Conservation (phyloP, 2,113 vertebrate species). For the Ellobius talpinus region DNA sequence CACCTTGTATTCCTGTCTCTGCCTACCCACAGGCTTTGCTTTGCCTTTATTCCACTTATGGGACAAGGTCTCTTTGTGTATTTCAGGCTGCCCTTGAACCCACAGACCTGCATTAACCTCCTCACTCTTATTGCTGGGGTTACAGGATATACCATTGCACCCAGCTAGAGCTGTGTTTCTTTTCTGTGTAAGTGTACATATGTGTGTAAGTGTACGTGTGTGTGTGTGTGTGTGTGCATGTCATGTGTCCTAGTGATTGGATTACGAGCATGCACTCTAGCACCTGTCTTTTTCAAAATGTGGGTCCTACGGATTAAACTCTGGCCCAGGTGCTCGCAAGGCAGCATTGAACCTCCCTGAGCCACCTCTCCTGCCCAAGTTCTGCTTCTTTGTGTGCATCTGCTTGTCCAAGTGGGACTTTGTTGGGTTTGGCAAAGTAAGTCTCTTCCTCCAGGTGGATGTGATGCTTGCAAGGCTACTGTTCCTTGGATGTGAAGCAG, state of each 20-base stretch:
- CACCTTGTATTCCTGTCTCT: not conserved
- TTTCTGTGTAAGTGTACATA: not conserved
- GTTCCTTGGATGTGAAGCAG: not conserved
- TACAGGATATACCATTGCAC: not conserved
- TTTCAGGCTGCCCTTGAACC: not conserved
- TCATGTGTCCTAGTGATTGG: too few species aligned
- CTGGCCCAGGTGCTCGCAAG: not conserved
- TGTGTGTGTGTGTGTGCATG: not conserved
- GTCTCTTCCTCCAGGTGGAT: not conserved
- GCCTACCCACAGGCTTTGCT: not conserved
- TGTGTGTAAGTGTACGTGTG: not conserved
- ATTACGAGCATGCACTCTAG: too few species aligned
- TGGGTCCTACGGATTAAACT: not conserved
- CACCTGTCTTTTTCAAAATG: not conserved
- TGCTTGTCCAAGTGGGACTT: not conserved
- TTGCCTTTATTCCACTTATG: not conserved
- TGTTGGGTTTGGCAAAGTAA: not conserved
- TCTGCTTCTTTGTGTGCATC: not conserved
- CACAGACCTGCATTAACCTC: not conserved
- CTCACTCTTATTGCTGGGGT: not conserved
- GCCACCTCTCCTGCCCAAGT: not conserved
- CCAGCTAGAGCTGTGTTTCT: not conserved
- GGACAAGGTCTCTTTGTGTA: not conserved
- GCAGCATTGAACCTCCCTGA: not conserved
- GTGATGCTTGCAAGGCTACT: rapidly evolving